Percentiles rank a stretch among this genome's conserved stretches.
Conservation (phyloP, 2,113 vertebrate species). For the Mustelus asterias region DNA sequence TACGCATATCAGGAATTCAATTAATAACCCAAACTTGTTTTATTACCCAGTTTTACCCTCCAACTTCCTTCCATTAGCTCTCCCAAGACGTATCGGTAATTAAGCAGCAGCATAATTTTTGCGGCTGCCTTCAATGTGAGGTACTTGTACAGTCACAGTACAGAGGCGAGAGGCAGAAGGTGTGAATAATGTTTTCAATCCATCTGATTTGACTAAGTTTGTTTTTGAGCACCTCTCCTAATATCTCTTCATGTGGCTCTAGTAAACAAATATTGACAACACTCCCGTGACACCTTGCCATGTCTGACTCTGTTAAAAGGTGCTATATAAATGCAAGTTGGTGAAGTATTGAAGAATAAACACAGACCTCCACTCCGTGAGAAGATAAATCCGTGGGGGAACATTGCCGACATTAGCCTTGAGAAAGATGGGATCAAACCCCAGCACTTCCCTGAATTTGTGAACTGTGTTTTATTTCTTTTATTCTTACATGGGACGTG, state of each 20-base stretch:
- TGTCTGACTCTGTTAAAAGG: neutral
- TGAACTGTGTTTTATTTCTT: neutral
- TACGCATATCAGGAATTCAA: neutral
- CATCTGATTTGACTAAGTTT: neutral
- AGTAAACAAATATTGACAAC: too few relatives aligned
- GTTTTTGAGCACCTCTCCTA: neutral
- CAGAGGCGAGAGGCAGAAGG: neutral
- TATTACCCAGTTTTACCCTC: neutral
- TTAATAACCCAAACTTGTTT: neutral
- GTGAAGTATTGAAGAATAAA: neutral
- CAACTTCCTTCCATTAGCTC: neutral
- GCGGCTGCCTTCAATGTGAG: neutral
- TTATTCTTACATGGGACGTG: too few relatives aligned
- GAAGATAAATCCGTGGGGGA: neutral
- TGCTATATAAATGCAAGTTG: neutral
- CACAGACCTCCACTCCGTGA: neutral
- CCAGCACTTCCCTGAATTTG: neutral
- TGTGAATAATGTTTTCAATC: neutral
- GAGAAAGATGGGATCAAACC: neutral
- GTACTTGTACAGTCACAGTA: neutral
- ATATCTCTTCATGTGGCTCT: neutral
- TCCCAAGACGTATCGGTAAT: neutral
- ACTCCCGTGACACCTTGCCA: neutral
- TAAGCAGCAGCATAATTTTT: neutral
- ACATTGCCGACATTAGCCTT: neutral